Evolutionary conservation across 2,888 invertebrate genomes (phyloP).

Genomic region (Hartigia nigra): DNA sequence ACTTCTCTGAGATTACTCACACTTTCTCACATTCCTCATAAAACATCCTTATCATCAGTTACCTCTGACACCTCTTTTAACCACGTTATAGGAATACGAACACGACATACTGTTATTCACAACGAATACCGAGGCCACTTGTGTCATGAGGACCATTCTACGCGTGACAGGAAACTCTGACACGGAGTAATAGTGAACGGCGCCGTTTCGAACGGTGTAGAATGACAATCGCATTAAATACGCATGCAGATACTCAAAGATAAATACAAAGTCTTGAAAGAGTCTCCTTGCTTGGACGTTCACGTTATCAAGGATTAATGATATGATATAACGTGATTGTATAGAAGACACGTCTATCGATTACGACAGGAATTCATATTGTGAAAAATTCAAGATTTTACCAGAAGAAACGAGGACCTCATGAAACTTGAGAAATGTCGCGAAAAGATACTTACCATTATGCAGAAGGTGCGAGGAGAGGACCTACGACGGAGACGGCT

Average conservation of each 20-base stretch:
- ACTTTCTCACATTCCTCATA: not conserved
- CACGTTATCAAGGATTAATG: not conserved
- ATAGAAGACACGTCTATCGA: not conserved
- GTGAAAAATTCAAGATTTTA: not conserved
- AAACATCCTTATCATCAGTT: not conserved
- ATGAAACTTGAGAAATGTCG: not conserved
- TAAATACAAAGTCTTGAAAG: not conserved
- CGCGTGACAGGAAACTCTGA: constrained; percentile 7
- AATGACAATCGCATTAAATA: not conserved
- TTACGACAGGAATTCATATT: not conserved
- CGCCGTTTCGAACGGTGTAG: not conserved
- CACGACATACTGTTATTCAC: not conserved
- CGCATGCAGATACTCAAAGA: not conserved
- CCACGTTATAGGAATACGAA: not conserved
- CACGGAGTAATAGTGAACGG: not conserved
- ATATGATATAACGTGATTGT: not conserved
- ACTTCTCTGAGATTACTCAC: not conserved
- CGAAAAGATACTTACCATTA: constrained; percentile 53
- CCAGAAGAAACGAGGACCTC: not conserved
- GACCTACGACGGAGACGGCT: constrained; percentile 31
- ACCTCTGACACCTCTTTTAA: not conserved
- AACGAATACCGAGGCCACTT: not conserved
- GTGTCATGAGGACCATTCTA: constrained; percentile 10
- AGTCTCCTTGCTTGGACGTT: not conserved
- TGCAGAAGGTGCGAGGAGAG: constrained; percentile 33